phyloP scores from a whole-genome alignment of 1,140 invertebrate genomes.

The Panonychus citri region DNA sequence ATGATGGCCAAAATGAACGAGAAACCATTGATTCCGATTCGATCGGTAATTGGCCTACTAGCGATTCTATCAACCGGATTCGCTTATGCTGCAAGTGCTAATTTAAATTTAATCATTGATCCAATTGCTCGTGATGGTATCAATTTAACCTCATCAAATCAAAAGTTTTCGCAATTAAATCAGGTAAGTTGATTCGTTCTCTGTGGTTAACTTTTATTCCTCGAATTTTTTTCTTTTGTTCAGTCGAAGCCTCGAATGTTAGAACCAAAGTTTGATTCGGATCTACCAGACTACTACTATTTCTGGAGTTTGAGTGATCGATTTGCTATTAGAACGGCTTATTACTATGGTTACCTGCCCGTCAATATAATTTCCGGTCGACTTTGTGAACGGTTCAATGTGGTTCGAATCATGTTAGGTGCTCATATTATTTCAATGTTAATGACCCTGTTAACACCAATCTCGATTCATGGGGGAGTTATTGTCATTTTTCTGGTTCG shows the following conservation, averaged over 20 bases:
- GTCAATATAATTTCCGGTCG: not conserved
- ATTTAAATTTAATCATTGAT: too few species aligned
- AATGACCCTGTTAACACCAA: not conserved
- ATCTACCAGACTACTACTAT: not conserved
- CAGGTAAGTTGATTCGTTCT: too few species aligned
- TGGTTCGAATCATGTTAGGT: not conserved
- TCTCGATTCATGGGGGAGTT: not conserved
- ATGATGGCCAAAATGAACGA: slow-evolving; percentile 6
- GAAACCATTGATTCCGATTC: slow-evolving; percentile 7
- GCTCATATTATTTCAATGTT: not conserved
- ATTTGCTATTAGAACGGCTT: not conserved
- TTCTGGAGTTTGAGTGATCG: not conserved
- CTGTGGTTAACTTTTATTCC: too few species aligned
- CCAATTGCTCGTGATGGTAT: too few species aligned
- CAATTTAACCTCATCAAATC: too few species aligned
- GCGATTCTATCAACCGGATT: not conserved
- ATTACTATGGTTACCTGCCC: not conserved
- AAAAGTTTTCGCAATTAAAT: too few species aligned
- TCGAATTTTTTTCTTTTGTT: too few species aligned
- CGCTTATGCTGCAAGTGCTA: too few species aligned
- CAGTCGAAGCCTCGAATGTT: too few species aligned
- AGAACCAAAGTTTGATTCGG: too few species aligned
- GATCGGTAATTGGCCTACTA: slow-evolving; percentile 2
- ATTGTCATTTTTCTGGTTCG: not conserved
- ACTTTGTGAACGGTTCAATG: not conserved